Base-by-base conservation (phyloP, 2,113 vertebrate species). In the Hyperopisus bebe region DNA sequence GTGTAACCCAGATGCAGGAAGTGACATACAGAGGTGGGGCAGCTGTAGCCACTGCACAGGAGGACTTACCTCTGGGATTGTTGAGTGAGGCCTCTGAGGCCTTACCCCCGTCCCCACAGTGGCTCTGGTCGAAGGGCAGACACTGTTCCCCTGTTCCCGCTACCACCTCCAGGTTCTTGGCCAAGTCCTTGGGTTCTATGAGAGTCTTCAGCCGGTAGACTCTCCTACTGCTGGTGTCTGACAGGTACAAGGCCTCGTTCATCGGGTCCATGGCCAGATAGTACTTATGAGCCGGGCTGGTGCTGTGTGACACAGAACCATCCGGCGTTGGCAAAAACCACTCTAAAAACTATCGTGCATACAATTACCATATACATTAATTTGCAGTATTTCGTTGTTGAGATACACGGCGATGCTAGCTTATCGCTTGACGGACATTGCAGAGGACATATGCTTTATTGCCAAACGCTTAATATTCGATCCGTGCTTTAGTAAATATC, bases 61-160 rank as follows among this genome's bases (percentile, higher is more conserved):
- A 0, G 21, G 55, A 9, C 95, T 95, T 96, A 99, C 98, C 98
- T 97, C 98, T 95, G 42, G 98, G 98, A 90, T 97, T 99, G 93
- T 97, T 99, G 93, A 99, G 96, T 0, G 98, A 97, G 2, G 98
- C 98, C 91, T 99, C 98, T 0, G 97, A 95, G 0, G 98, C 98
- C 93, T 96, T 98, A 47, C 97, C 97, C 0, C 98, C 97, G 84
- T 99, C 98, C 92, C 98, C 98, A 47, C 98, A 99, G 95, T 99
- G 98, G 93, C 96, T 99, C 93, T 99, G 98, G 94, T 98, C 98
- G 92, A 99, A 99, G 0, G 98, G 98, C 77, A 99, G 96, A 93
- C 98, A 99, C 94, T 99, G 98, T 82, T 99, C 98, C 3, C 98
- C 98, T 0, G 97, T 99, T 77, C 98, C 98, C 0, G 98, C 98